Evolutionary conservation across 2,797 vertebrate genomes (phyloP).

Genomic region (Champsocephalus gunnari): DNA sequence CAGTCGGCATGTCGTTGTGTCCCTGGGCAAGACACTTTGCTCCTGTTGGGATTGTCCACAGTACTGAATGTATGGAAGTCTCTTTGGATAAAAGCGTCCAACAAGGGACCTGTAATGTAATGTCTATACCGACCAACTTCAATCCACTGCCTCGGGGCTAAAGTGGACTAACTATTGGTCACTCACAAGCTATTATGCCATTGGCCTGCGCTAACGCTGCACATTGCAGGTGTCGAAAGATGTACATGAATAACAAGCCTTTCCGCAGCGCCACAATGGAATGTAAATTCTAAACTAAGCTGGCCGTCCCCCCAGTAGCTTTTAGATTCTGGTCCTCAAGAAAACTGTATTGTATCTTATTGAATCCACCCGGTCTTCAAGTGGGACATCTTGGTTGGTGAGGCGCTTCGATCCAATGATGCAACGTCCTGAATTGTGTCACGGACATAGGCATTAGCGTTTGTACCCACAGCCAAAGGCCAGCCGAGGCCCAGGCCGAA

Average conservation of each 20-base stretch:
- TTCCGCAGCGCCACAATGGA: too few relatives aligned
- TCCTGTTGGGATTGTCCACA: too few relatives aligned
- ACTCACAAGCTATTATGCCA: background rate
- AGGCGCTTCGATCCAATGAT: background rate
- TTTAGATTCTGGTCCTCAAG: background rate
- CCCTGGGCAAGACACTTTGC: too few relatives aligned
- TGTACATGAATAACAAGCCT: too few relatives aligned
- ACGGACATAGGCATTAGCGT: constrained; percentile 25
- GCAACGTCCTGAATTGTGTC: constrained; percentile 11
- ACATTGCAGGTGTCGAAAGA: too few relatives aligned
- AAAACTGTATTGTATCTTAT: too few relatives aligned
- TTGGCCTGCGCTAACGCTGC: background rate
- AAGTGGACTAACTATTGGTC: background rate
- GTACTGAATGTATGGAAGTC: too few relatives aligned
- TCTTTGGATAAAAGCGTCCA: too few relatives aligned
- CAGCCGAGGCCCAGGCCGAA: constrained; percentile 21
- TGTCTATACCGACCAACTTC: background rate
- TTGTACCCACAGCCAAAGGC: constrained; percentile 27
- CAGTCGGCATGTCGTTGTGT: too few relatives aligned
- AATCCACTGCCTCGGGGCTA: background rate
- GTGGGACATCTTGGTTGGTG: background rate
- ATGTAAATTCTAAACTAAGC: background rate
- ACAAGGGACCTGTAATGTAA: too few relatives aligned
- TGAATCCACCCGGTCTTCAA: too few relatives aligned
- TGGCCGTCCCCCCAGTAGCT: background rate